Evolutionary conservation across 2,888 invertebrate genomes (phyloP), one percentile per base, ranked within the genome.

Genomic region (Harpalus rubripes): DNA sequence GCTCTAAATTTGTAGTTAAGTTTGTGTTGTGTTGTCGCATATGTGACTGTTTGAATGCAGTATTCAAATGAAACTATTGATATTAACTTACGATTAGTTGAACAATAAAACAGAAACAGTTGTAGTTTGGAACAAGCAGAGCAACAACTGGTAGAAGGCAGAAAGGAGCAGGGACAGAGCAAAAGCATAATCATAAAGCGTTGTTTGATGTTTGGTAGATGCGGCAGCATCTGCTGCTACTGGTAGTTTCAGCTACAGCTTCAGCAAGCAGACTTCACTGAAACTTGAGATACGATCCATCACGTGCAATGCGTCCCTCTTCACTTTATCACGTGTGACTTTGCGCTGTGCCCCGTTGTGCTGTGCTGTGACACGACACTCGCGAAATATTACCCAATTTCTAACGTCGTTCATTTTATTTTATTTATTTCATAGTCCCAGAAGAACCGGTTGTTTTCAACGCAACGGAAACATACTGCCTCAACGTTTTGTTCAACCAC

Each of bases 251-350:
- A 52, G 72, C 72, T 16, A 18, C 16, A 52, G 44, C 4, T 52
- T 52, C 44, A 52, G 72, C 72, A 41, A 18, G 26, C 78, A 58
- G 58, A 56, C 56, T 58, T 26, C 32, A 58, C 79, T 59, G 79
- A 80, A 80, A 80, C 79, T 82, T 82, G 82, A 72, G 72, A 82
- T 72, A 82, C 72, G 82, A 82, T 82, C 82, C 72, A 82, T 72
- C 82, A 82, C 82, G 72, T 82, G 58, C 72, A 72, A 74, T 82
- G 82, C 82, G 82, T 82, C 63, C 81, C 81, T 61, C 44, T 58
- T 58, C 72, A 82, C 82, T 82, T 72, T 82, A 58, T 82, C 82
- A 72, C 82, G 72, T 82, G 82, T 82, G 82, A 82, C 82, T 82
- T 82, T 72, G 72, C 56, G 81, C 81, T 52, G 39, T 65, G 78